Conservation (phyloP, 2,113 vertebrate genomes). For the Entelurus aequoreus region DNA sequence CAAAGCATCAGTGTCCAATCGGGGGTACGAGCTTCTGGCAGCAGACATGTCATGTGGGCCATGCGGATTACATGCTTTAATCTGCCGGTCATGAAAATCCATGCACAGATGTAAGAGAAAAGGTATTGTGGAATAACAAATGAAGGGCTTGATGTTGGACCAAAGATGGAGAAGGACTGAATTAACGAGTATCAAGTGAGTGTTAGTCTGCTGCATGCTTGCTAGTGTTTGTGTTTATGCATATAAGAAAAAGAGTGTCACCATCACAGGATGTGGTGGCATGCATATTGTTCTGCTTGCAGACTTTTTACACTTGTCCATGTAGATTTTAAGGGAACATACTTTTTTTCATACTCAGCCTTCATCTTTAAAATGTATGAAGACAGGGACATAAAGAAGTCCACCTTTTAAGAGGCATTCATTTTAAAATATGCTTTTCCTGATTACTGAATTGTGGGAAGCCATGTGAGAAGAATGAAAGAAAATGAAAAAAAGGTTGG, state of each 20-base stretch:
- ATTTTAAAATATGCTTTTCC: no score
- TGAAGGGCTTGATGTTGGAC: constrained; percentile 5
- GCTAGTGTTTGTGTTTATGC: background rate
- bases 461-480: background rate
- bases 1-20: constrained; percentile 6
- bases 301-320: no score
- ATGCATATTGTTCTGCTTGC: constrained; percentile 18
- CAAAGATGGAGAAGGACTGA: constrained; percentile 21
- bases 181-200: constrained; percentile 10
- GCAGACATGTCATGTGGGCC: constrained; percentile 43
- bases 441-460: background rate
- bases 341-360: background rate
- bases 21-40: constrained; percentile 20
- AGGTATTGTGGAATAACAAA: constrained; percentile 19
- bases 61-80: constrained; percentile 58
- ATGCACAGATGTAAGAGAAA: constrained; percentile 12
- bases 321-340: background rate
- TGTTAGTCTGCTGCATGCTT: background rate
- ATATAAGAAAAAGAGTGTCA: background rate
- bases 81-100: constrained; percentile 52
- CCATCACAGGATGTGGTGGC: constrained; percentile 36
- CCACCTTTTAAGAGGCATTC: no score
- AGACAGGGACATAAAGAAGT: no score
- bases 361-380: no score
- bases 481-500: background rate